Conservation (phyloP, 1,140 invertebrate genomes). For the Brachionus plicatilis region DNA sequence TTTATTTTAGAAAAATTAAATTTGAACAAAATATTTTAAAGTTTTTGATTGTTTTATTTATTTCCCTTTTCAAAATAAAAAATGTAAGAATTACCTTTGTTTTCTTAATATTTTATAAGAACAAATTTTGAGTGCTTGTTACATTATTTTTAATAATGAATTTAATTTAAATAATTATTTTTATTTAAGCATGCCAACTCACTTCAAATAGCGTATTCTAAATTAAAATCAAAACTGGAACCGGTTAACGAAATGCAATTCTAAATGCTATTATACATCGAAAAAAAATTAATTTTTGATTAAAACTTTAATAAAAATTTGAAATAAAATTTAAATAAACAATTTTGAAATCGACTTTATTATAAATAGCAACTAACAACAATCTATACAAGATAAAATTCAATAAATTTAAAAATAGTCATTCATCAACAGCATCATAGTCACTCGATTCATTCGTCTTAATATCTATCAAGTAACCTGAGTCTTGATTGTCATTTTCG, state of each 20-base stretch:
- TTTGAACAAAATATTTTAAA: too few relatives aligned
- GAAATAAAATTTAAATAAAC: background rate
- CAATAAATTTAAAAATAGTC: background rate
- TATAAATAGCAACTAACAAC: background rate
- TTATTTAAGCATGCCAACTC: background rate
- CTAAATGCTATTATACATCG: background rate
- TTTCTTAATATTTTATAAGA: too few relatives aligned
- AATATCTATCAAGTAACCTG: background rate
- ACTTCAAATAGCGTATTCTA: background rate
- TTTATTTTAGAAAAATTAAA: too few relatives aligned
- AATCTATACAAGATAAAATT: background rate
- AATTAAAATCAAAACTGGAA: slow-evolving; percentile 10
- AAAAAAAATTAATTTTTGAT: background rate
- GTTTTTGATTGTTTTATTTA: too few relatives aligned
- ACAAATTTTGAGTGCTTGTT: too few relatives aligned
- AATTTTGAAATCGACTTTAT: background rate
- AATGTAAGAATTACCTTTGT: too few relatives aligned
- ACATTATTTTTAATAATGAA: too few relatives aligned
- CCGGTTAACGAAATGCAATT: background rate
- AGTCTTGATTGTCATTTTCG: background rate
- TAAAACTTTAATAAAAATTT: background rate
- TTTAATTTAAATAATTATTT: background rate
- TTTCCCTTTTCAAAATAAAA: too few relatives aligned
- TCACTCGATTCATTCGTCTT: background rate
- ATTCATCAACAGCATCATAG: background rate